Conservation (phyloP, 2,888 invertebrate genomes). For the Choristoneura rosaceana region DNA sequence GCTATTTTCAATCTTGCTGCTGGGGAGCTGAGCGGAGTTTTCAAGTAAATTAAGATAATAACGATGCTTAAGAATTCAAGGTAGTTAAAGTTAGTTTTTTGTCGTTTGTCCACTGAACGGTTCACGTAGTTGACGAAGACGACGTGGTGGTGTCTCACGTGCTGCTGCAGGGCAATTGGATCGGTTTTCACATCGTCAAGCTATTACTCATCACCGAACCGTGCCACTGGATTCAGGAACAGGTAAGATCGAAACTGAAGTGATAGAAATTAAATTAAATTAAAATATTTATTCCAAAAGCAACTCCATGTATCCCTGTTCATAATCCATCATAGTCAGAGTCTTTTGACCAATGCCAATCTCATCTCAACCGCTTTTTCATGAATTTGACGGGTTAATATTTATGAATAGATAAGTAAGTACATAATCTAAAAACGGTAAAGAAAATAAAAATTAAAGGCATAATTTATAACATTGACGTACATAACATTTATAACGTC, state of each 20-base stretch:
- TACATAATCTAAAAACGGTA: too few relatives aligned
- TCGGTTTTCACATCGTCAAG: constrained; percentile 62
- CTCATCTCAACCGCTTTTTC: background rate
- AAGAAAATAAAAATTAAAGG: background rate
- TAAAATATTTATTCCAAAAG: too few relatives aligned
- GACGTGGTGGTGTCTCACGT: constrained; percentile 43
- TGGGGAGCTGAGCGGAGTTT: too few relatives aligned
- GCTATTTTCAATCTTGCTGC: background rate
- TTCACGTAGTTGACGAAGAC: background rate
- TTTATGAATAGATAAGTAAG: too few relatives aligned
- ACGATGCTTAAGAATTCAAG: background rate
- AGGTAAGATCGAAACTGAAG: constrained; percentile 55
- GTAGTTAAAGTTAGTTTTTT: background rate
- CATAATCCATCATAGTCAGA: too few relatives aligned
- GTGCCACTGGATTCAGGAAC: constrained; percentile 66
- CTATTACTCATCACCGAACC: constrained; percentile 76
- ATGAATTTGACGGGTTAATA: too few relatives aligned
- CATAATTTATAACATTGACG: too few relatives aligned
- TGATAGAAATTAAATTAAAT: too few relatives aligned
- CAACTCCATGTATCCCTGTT: too few relatives aligned
- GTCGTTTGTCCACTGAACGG: background rate
- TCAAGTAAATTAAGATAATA: background rate
- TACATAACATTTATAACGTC: background rate
- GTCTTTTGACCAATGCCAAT: too few relatives aligned
- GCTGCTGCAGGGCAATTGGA: constrained; percentile 68